Evolutionary conservation across 1,140 invertebrate genomes (phyloP), one percentile per base, ranked within the genome.

Genomic region (Lycorma delicatula): DNA sequence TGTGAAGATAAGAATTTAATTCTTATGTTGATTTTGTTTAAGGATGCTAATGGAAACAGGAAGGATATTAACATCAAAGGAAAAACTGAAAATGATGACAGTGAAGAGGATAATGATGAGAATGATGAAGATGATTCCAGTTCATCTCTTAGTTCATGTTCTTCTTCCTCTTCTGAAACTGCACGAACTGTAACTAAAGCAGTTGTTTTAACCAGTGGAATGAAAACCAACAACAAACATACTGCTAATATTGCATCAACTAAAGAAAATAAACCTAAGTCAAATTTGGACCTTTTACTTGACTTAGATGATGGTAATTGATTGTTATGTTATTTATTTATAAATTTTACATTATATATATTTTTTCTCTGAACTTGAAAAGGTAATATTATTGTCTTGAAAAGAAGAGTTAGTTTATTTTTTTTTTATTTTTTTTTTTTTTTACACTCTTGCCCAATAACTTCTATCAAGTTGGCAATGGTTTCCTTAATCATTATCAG

Each of bases 261-360:
- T 5, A 13, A 18, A 50, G 13, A 56, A 56, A 49, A 28, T 31
- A 29, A 47, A 26, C 31, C 28, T 22, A 57, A 59, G 31, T 81
- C 77, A 56, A 87, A 87, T 73, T 74, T 90, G 53, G 89, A 94
- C 74, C 73, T 95, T 27, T 72, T 96, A 12, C 70, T 96, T 22
- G 91, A 94, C 68, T 76, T 95, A 41, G 86, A 86, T 72, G 76
- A 79, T 58, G 75, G 77, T 74, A 75, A 75, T 47, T 49, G 7
- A 46, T 63, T 41, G 38, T 54, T 52, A 18, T 54, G 11, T 27
- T 53, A 7, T 53, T 11, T 54, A 54, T 36, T 50, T 46, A 31
- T 38, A 56, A 13, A 55, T 27, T 31, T 47, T 55, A 31, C 49
- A 46, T 29, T 28, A 55, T 44, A 53, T 38, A 56, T 55, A 11